Evolutionary conservation across 2,113 vertebrate species (phyloP).

Genomic region (Donacobius atricapilla): DNA sequence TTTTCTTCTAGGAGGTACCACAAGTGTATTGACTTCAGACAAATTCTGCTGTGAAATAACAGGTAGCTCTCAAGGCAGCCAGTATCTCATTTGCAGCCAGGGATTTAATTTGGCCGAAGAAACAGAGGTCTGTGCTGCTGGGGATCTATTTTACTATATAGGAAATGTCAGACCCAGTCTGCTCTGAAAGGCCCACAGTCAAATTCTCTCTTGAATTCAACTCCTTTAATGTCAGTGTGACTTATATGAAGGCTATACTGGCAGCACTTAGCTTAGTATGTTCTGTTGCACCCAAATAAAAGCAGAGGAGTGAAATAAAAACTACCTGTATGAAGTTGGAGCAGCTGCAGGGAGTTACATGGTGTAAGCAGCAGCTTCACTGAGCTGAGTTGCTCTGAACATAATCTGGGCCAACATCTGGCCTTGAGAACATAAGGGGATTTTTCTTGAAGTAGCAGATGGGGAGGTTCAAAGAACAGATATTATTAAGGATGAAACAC

Average conservation of each 20-base stretch:
- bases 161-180: background rate
- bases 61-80: background rate
- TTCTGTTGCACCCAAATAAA: background rate
- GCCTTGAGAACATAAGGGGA: background rate
- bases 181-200: background rate
- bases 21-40: background rate
- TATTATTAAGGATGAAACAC: background rate
- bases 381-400: background rate
- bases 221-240: background rate
- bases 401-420: constrained; percentile 36
- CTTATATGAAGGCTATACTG: background rate
- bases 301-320: background rate
- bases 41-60: background rate
- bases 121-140: background rate
- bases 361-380: background rate
- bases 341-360: background rate
- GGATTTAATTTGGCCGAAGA: background rate
- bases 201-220: background rate
- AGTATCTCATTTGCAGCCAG: background rate
- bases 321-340: background rate
- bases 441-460: constrained; percentile 26
- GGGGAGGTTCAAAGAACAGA: constrained; percentile 1
- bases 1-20: background rate
- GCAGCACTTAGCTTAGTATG: background rate
- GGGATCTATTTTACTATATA: background rate